Base-by-base conservation (phyloP, 2,797 vertebrate species). In the Gymnoscopelus braueri region DNA sequence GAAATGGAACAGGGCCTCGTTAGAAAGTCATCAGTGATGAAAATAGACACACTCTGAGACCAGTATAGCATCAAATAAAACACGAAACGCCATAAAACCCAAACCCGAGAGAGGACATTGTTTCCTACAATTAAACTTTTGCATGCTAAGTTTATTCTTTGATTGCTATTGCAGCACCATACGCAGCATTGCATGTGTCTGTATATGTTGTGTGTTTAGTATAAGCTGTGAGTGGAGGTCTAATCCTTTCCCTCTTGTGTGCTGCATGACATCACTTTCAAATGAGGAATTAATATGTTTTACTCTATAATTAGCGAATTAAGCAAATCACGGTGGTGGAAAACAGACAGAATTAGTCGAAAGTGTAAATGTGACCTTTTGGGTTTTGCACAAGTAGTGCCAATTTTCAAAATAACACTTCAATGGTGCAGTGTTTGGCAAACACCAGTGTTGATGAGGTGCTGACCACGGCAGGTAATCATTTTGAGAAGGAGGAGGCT, bases 111-210 rank as follows among this genome's bases (percentile, higher is more conserved):
- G 84, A 78, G 88, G 71, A 74, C 53, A 65, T 54, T 58, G 72
- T 86, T 90, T 91, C 89, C 86, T 88, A 79, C 80, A 67, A 82
- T 92, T 81, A 90, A 91, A 89, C 68, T 76, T 71, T 80, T 81
- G 84, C 68, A 66, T 58, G 53, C 57, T 3, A 68, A 51, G 48
- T 81, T 80, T 79, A 14, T 71, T 81, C 58, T 75, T 79, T 75
- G 77, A 81, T 83, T 64, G 76, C 65, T 44, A 65, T 77, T 52
- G 76, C n/a, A 69, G 61, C 4, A 13, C 19, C 55, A 67, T 19
- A 60, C 80, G 52, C 58, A 63, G 63, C 49, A 64, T 7, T 15
- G 12, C 50, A 15, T 51, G 12, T 51, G 50, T 51, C 50, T 12
- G 49, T 51, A 59, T 63, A 48, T 24, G 57, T 79, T 74, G 67